phyloP scores from a whole-genome alignment of 2,888 invertebrate species.

The Catocala sponsa region DNA sequence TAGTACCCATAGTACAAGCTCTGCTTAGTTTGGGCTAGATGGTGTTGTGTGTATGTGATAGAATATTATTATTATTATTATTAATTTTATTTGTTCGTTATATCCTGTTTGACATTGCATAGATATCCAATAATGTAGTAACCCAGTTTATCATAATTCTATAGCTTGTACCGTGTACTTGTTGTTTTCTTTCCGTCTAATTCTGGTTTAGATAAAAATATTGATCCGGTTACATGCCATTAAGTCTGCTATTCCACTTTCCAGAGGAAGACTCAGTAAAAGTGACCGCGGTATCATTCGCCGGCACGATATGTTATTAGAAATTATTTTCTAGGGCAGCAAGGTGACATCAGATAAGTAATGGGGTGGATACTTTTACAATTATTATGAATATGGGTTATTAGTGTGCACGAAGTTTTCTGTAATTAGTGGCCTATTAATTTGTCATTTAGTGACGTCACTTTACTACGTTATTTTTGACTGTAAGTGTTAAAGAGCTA shows the following conservation, averaged over 20 bases:
- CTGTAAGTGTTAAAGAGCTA: too few species aligned
- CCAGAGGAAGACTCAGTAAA: slow-evolving; percentile 27
- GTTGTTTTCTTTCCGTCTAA: slow-evolving; percentile 25
- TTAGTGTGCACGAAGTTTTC: too few species aligned
- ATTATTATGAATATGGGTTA: too few species aligned
- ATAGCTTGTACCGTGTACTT: background rate
- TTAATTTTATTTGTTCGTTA: too few species aligned
- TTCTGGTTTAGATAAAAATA: slow-evolving; percentile 31
- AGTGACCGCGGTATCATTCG: slow-evolving; percentile 7
- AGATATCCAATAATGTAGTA: background rate
- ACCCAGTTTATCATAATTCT: background rate
- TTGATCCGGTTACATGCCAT: slow-evolving; percentile 30
- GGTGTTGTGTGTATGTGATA: too few species aligned
- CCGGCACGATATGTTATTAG: slow-evolving; percentile 17
- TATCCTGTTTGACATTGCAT: too few species aligned
- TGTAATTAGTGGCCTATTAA: too few species aligned
- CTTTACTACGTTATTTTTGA: too few species aligned
- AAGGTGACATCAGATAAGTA: background rate
- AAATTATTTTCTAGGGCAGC: slow-evolving; percentile 4
- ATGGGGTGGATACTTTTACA: background rate
- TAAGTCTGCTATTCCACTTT: slow-evolving; percentile 25
- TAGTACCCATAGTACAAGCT: too few species aligned
- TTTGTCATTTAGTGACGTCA: too few species aligned
- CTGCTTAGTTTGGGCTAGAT: too few species aligned
- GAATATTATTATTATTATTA: too few species aligned